Conservation (phyloP, 2,888 invertebrate species). For the Muscina levida region DNA sequence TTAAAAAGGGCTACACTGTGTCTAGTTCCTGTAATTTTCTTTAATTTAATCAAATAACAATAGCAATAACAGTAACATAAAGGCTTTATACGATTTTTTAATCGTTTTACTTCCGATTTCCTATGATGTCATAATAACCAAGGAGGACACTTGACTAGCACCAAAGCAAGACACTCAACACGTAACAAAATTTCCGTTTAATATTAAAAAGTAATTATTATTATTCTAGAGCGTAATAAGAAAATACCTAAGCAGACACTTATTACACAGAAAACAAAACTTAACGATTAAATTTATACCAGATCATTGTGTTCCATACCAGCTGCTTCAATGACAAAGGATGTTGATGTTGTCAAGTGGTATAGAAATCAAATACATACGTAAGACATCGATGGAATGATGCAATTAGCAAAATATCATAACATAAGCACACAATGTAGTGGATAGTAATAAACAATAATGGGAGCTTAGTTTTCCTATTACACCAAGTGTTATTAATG, state of each 20-base stretch:
- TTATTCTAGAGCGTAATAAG: not conserved
- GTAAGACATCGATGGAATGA: not conserved
- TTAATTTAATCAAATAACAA: too few species aligned
- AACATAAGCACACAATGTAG: not conserved
- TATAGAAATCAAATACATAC: not conserved
- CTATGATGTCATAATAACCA: not conserved
- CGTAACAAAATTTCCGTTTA: slow-evolving; percentile 55
- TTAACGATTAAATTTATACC: slow-evolving; percentile 34
- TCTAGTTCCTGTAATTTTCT: too few species aligned
- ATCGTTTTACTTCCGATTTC: slow-evolving; percentile 56
- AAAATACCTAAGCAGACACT: too few species aligned
- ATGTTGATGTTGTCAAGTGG: not conserved
- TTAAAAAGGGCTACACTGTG: too few species aligned
- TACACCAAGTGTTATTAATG: too few species aligned
- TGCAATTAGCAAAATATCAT: not conserved
- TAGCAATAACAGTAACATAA: too few species aligned
- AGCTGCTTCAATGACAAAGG: not conserved
- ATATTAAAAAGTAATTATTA: slow-evolving; percentile 33
- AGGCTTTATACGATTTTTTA: too few species aligned
- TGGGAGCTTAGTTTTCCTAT: too few species aligned
- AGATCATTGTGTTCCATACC: slow-evolving; percentile 1
- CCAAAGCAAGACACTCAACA: slow-evolving; percentile 27
- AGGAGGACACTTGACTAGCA: too few species aligned
- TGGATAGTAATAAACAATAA: not conserved
- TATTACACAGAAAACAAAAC: not conserved